Conservation (phyloP, 2,113 vertebrate genomes). For the Oreotrochilus melanogaster region DNA sequence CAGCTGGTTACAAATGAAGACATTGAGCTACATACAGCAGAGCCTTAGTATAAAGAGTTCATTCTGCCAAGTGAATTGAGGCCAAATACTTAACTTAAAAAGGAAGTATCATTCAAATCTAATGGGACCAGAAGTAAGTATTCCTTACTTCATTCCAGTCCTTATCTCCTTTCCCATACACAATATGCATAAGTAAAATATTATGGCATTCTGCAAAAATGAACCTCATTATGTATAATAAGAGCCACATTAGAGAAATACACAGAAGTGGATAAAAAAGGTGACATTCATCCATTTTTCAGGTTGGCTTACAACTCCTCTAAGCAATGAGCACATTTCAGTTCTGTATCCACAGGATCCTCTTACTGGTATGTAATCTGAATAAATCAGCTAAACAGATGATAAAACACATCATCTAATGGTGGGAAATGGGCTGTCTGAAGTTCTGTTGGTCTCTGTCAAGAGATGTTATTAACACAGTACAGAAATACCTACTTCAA, state of each 20-base stretch:
- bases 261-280: neutral
- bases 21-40: neutral
- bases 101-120: neutral
- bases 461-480: neutral
- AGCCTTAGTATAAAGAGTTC: neutral
- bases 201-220: neutral
- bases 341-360: neutral
- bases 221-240: neutral
- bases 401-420: neutral
- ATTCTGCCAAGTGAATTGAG: neutral
- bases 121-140: neutral
- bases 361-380: neutral
- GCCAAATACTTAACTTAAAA: neutral
- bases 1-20: neutral
- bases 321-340: neutral
- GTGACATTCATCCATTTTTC: neutral
- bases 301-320: neutral
- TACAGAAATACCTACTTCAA: neutral
- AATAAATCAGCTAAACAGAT: neutral
- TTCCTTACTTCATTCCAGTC: neutral
- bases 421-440: neutral
- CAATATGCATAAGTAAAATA: neutral
- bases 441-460: neutral
- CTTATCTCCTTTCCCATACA: constrained; percentile 6
- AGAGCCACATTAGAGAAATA: neutral